These are phyloP conservation scores for Gryllus longicercus DNA, from an alignment of 2,888 invertebrate genomes.

Conservation along the genomic window DNA sequence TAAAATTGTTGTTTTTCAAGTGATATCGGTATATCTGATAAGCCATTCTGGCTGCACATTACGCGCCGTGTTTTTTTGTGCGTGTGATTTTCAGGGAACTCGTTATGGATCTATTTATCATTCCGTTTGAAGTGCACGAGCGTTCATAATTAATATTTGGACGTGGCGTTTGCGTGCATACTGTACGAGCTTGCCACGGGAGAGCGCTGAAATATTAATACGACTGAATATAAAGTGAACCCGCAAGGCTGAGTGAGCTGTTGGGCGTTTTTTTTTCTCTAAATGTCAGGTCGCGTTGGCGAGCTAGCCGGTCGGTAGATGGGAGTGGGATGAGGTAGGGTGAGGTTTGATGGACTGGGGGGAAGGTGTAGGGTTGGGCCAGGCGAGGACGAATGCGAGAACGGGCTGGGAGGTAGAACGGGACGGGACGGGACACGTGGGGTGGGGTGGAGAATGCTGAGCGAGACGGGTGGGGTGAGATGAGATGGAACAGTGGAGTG, in stretches of 20 bases:
- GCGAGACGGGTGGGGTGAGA: too few species aligned
- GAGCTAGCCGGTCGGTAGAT: too few species aligned
- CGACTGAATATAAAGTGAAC: not conserved
- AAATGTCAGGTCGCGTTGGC: too few species aligned
- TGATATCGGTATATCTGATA: not conserved
- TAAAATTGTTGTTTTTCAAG: not conserved
- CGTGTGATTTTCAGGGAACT: slow-evolving; percentile 6
- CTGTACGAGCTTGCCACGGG: not conserved
- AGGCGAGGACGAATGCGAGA: too few species aligned
- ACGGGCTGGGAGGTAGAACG: too few species aligned
- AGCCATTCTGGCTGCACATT: not conserved
- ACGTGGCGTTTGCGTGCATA: not conserved
- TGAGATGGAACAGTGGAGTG: too few species aligned
- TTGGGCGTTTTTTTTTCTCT: not conserved
- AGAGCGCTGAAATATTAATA: slow-evolving; percentile 1
- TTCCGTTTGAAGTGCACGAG: not conserved
- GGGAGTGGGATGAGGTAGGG: too few species aligned
- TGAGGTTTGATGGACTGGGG: too few species aligned
- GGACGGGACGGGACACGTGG: too few species aligned
- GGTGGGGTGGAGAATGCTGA: too few species aligned
- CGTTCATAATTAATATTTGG: slow-evolving; percentile 7
- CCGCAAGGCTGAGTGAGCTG: not conserved
- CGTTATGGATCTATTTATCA: not conserved
- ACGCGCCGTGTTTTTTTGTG: not conserved
- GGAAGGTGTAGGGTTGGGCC: too few species aligned